Evolutionary conservation across 1,140 invertebrate genomes (phyloP).

Genomic region (Diorhabda carinulata): DNA sequence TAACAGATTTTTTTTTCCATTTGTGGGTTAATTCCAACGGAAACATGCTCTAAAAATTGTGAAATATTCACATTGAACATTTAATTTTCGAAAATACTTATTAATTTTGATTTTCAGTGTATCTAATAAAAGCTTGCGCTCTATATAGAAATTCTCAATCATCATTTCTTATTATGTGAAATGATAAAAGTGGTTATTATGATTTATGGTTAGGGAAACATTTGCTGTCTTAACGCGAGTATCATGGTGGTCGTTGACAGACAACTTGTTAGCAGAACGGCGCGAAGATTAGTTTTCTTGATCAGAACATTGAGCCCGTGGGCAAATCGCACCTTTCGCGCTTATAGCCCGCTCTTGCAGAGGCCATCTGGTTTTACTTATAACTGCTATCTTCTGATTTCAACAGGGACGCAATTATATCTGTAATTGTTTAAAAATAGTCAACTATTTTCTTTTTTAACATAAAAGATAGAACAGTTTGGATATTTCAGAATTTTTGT

Average conservation of each 20-base stretch:
- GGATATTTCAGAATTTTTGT: too few relatives aligned
- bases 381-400: not conserved
- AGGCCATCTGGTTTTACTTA: conserved; percentile 17
- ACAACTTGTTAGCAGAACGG: conserved; percentile 27
- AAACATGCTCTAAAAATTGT: too few relatives aligned
- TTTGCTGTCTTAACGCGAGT: conserved; percentile 13
- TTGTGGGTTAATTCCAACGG: too few relatives aligned
- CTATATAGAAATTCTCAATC: conserved; percentile 19
- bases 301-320: conserved; percentile 21
- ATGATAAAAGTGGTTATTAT: conserved; percentile 19
- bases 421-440: too few relatives aligned
- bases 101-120: too few relatives aligned
- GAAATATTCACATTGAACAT: too few relatives aligned
- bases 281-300: conserved; percentile 26
- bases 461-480: too few relatives aligned
- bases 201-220: conserved; percentile 20
- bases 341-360: conserved; percentile 7
- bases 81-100: too few relatives aligned
- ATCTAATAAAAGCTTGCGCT: too few relatives aligned
- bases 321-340: conserved; percentile 23
- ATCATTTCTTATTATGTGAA: conserved; percentile 10
- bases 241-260: conserved; percentile 23
- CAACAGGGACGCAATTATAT: too few relatives aligned
- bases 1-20: too few relatives aligned
- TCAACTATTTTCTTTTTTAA: too few relatives aligned